Base-by-base conservation (phyloP, 1,140 invertebrate species). In the Danaus melanippus region DNA sequence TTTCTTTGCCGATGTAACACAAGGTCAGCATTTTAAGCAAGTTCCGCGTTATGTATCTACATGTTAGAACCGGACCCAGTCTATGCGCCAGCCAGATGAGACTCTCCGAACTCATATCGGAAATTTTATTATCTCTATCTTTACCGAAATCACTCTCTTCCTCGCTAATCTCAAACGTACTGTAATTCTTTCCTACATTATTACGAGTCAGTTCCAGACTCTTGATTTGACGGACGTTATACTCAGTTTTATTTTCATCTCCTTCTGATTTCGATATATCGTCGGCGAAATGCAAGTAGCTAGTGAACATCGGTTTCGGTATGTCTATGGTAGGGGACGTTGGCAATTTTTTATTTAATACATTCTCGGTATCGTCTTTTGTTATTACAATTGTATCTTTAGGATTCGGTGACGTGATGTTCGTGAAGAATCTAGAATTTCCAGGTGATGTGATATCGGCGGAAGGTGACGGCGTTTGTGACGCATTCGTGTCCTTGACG, bases 41-140 rank as follows among this genome's bases (percentile, higher is more conserved):
- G 88, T 98, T 98, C 43, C 95, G 89, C 0, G 97, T 96, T 15
- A 99, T 88, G 87, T 96, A 93, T 64, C 94, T 92, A 10, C 97
- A 95, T 3, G 96, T 97, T 7, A 99, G 88, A 17, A 98, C 95
- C 0, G 97, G 97, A 0, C 98, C 98, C n/a, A 99, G 85, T 64
- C 96, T 90, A 86, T 98, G 95, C 1, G 96, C 92, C 12, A 99
- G 76, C 97, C 96, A 98, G 44, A 96, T 92, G 0, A 98, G 87
- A 73, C 94, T 97, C 73, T 98, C 96, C 0, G 92, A 91, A 69
- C 95, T 95, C 89, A 98, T 95, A 76, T 98, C 95, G 0, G 94
- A 94, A 60, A 97, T 95, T 80, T 92, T 93, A 45, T 67, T 88
- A 6, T 60, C 51, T 12, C 62, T 60, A 40, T 63, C 69, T 50